Evolutionary conservation across 2,113 vertebrate species (phyloP), one percentile per base, ranked within the genome.

Genomic region (Anguilla rostrata): DNA sequence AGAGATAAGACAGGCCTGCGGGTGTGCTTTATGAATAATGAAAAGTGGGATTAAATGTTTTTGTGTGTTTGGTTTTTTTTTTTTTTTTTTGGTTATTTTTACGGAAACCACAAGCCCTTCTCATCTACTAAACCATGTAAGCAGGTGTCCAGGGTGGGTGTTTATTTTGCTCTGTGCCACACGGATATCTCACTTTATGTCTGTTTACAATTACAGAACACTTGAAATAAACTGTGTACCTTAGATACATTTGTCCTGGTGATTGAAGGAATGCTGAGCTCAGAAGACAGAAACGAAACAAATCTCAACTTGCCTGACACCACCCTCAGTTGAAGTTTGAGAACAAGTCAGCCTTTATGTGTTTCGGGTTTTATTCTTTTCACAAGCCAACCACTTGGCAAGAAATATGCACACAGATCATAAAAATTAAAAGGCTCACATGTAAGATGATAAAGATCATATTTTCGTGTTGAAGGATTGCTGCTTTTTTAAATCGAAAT

Each of bases 281-380:
- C 86, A 85, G 89, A 87, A 81, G 41, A 14, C 43, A 60, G 57
- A 41, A 78, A 0, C 2, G 49, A 71, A 83, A 34, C 82, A 87
- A 81, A 90, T 90, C 89, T 1, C 29, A 86, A 89, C 93, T 88
- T 90, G 92, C n/a, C 84, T 49, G 80, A 84, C 87, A 29, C 41
- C 81, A n/a, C 90, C 81, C 83, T 89, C 88, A 16, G 18, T 71
- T 79, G 39, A 22, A 12, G 85, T 90, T 89, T 89, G 88, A 89
- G 83, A 92, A 90, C 84, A 89, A 87, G 57, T 53, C 53, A 57
- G 85, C 86, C 83, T 89, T 90, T 83, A 82, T 82, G 63, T 22
- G 79, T 41, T 81, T 81, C 26, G 4, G 7, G 0, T 81, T 29
- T 75, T 34, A 5, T 86, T 87, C 90, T 86, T 83, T 86, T 29